Conservation (phyloP, 2,797 vertebrate genomes). For the Buphagus erythrorhynchus region DNA sequence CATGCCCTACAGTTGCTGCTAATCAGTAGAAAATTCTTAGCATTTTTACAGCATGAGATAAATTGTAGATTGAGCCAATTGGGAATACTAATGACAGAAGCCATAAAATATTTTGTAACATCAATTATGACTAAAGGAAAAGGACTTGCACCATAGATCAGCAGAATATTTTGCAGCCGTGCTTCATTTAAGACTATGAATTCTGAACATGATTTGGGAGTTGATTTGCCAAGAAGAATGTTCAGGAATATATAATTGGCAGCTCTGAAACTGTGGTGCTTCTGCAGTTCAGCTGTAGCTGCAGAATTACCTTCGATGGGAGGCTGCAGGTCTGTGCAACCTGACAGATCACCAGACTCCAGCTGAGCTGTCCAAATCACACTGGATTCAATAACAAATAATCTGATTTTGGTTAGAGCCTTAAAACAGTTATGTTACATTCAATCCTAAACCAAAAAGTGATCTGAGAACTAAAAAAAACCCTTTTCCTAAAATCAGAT, state of each 20-base stretch:
- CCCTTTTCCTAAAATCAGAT: not conserved
- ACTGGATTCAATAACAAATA: not conserved
- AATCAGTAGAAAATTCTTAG: slow-evolving; percentile 25
- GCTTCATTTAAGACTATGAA: slow-evolving; percentile 14
- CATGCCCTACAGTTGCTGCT: not conserved
- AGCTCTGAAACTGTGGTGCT: not conserved
- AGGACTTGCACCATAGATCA: slow-evolving; percentile 12
- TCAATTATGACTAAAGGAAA: slow-evolving; percentile 41
- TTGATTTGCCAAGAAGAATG: not conserved
- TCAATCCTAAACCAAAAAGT: not conserved
- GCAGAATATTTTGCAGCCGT: slow-evolving; percentile 5
- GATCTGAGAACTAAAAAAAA: not conserved
- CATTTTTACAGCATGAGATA: slow-evolving; percentile 9
- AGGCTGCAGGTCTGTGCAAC: not conserved
- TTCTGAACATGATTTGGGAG: not conserved
- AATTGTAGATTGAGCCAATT: not conserved
- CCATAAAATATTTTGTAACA: slow-evolving; percentile 33
- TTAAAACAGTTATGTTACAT: not conserved
- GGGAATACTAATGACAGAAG: slow-evolving; percentile 35
- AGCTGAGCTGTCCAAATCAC: not conserved
- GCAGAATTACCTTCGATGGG: not conserved
- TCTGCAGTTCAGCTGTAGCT: not conserved
- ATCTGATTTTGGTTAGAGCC: not conserved
- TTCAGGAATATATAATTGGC: not conserved
- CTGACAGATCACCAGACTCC: not conserved